A percentile compares a stretch with the other conserved stretches of the same genome.
phyloP scores from a whole-genome alignment of 2,113 vertebrate species.

The Zapornia atra region DNA sequence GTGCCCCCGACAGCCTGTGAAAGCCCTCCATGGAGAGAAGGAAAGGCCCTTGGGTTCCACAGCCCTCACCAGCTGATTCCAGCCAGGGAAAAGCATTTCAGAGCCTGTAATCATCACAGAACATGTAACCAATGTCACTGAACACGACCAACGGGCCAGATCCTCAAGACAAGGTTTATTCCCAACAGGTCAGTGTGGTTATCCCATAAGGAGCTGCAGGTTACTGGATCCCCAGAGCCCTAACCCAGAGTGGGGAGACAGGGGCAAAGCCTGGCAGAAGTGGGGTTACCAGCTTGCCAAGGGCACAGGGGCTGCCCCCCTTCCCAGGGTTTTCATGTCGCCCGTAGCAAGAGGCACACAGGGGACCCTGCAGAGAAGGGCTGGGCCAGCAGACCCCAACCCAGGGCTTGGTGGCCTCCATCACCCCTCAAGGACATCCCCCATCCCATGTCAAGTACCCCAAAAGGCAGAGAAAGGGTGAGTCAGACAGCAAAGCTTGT shows the following conservation, averaged over 20 bases:
- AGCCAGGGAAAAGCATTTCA: not conserved
- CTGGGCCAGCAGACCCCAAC: fast-evolving
- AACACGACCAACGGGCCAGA: not conserved
- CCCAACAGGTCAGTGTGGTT: fast-evolving
- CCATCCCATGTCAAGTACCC: not conserved
- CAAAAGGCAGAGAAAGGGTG: not conserved
- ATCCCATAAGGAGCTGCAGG: fast-evolving
- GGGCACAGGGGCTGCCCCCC: not conserved
- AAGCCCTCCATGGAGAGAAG: fast-evolving
- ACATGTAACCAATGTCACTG: too few species aligned
- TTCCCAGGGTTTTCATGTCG: not conserved
- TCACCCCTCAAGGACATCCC: not conserved
- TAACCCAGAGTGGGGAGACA: fast-evolving
- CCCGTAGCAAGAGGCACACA: fast-evolving
- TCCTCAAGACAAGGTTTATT: not conserved
- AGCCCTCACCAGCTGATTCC: not conserved
- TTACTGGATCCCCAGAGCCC: not conserved
- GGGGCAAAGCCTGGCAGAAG: not conserved
- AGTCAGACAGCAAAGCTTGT: not conserved
- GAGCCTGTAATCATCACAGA: not conserved
- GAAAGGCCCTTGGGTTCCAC: not conserved
- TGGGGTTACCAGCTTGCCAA: fast-evolving
- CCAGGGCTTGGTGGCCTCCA: not conserved
- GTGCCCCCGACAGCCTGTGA: not conserved
- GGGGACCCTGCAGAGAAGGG: fast-evolving